Percentiles rank a stretch among this genome's conserved stretches.
Conservation (phyloP, 2,113 vertebrate genomes). For the Bufo gargarizans region DNA sequence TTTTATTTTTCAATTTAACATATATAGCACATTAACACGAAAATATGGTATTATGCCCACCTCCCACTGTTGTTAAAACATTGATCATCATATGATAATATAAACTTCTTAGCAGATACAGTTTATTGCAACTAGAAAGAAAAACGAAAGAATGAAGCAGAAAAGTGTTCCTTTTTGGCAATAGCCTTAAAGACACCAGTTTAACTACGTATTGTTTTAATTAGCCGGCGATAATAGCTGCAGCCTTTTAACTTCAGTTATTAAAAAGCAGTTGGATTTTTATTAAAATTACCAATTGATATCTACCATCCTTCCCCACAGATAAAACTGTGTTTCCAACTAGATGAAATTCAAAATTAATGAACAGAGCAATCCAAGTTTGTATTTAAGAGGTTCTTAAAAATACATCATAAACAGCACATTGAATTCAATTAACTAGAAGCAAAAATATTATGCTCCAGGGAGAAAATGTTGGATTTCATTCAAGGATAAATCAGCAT, state of each 20-base stretch:
- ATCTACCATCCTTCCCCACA: conserved; percentile 61
- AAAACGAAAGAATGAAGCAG: neutral
- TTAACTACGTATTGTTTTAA: conserved; percentile 70
- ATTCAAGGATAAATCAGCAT: conserved; percentile 60
- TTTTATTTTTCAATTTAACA: too few species aligned
- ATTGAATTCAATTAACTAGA: conserved; percentile 62
- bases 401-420: conserved; percentile 61
- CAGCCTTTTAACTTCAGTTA: conserved; percentile 69
- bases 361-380: conserved; percentile 59
- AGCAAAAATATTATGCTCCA: conserved; percentile 60
- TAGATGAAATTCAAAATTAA: conserved; percentile 60
- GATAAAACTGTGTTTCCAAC: conserved; percentile 58
- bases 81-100: neutral
- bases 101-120: neutral
- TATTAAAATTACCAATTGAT: conserved; percentile 69
- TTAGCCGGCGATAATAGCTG: conserved; percentile 66
- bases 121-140: neutral
- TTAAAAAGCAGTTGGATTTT: conserved; percentile 69
- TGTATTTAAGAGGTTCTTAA: conserved; percentile 62
- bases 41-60: neutral
- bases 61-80: neutral
- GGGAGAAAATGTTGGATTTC: conserved; percentile 54
- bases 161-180: conserved; percentile 51
- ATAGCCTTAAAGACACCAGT: conserved; percentile 63
- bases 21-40: too few species aligned